These are phyloP conservation scores for Drosophila glabriapex DNA, from an alignment of 2,888 invertebrate species.

Conservation along the genomic window DNA sequence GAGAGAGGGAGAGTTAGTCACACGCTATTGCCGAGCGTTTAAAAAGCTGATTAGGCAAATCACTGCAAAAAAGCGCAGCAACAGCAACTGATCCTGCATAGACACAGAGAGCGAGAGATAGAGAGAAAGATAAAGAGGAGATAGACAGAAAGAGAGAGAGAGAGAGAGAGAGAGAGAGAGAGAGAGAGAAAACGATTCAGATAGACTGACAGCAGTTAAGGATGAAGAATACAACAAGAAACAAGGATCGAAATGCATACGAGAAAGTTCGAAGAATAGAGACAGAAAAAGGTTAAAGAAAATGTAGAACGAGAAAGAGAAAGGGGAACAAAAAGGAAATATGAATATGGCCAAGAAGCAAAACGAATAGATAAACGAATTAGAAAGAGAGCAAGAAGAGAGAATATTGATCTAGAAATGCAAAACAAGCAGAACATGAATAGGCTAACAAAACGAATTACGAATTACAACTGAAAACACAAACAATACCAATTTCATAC, in stretches of 20 bases:
- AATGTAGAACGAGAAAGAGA: background rate
- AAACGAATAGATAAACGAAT: background rate
- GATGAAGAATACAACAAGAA: background rate
- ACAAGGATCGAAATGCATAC: background rate
- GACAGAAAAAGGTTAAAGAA: background rate
- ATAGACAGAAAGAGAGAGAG: background rate
- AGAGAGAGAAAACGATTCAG: background rate
- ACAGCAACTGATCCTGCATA: constrained; percentile 10
- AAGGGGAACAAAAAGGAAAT: background rate
- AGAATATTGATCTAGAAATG: background rate
- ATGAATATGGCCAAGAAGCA: background rate
- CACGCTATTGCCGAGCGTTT: constrained; percentile 3
- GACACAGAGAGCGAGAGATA: background rate
- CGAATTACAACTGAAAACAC: background rate
- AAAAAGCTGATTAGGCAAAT: constrained; percentile 6
- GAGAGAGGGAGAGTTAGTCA: background rate
- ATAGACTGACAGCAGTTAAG: background rate
- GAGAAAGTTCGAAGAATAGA: background rate
- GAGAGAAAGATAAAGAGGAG: background rate
- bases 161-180: background rate
- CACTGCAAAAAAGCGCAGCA: background rate
- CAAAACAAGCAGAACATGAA: background rate
- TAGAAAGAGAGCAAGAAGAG: background rate
- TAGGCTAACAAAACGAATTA: background rate
- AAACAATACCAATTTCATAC: constrained; percentile 4